Conservation (phyloP, 2,888 invertebrate species). For the Ptychoptera albimana region DNA sequence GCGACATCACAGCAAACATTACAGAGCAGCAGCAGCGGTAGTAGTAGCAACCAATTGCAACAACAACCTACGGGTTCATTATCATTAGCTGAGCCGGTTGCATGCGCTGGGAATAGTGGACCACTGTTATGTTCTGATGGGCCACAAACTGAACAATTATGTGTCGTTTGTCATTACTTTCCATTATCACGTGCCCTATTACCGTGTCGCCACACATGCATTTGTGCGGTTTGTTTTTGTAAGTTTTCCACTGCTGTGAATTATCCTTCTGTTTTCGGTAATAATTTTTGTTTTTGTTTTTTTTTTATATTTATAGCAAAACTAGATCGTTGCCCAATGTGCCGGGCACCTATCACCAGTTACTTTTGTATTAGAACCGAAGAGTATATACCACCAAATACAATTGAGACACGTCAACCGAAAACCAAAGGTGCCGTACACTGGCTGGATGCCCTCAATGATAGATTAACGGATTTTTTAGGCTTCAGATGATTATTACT, state of each 20-base stretch:
- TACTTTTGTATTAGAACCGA: conserved; percentile 72
- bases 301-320: conserved; percentile 35
- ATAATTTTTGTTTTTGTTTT: not conserved
- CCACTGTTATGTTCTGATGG: conserved; percentile 14
- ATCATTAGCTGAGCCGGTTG: conserved; percentile 37
- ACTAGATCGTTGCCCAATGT: conserved; percentile 74
- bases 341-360: conserved; percentile 64
- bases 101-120: conserved; percentile 23
- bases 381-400: conserved; percentile 43
- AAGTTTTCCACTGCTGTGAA: conserved; percentile 17
- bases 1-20: conserved; percentile 23
- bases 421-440: conserved; percentile 31
- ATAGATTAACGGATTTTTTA: conserved; percentile 56
- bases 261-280: too few relatives aligned
- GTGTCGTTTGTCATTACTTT: conserved; percentile 70
- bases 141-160: conserved; percentile 44
- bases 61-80: conserved; percentile 19
- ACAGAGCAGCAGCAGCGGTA: too few relatives aligned
- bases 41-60: too few relatives aligned
- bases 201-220: conserved; percentile 75
- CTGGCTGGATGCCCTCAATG: conserved; percentile 46
- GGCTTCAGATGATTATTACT: conserved; percentile 33
- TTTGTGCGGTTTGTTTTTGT: conserved; percentile 65
- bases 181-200: conserved; percentile 63
- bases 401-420: conserved; percentile 27